A percentile compares a stretch with the other conserved stretches of the same genome.
These are phyloP conservation scores for Drosophila cardini DNA, from an alignment of 1,140 invertebrate genomes.

Conservation along the genomic window DNA sequence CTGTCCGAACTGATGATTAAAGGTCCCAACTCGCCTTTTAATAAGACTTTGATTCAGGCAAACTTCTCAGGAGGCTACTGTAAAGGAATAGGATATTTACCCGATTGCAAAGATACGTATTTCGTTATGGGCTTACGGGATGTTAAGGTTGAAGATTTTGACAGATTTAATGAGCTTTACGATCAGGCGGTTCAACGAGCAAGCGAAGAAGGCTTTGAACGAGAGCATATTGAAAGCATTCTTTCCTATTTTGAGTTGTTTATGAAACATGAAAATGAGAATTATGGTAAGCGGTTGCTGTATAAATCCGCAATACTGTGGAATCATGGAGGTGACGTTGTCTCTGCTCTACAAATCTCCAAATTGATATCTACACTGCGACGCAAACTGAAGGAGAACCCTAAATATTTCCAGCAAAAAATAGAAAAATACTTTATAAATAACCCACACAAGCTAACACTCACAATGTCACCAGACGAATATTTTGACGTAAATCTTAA, in stretches of 20 bases:
- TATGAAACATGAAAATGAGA: conserved; percentile 93
- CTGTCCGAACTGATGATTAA: conserved; percentile 91
- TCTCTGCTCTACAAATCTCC: conserved; percentile 90
- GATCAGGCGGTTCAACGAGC: conserved; percentile 89
- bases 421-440: conserved; percentile 92
- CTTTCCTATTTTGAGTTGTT: conserved; percentile 94
- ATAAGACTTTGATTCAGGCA: conserved; percentile 93
- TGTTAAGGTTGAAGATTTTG: conserved; percentile 89
- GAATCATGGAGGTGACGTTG: conserved; percentile 94
- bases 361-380: conserved; percentile 87
- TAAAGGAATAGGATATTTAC: conserved; percentile 89
- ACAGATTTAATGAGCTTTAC: conserved; percentile 89
- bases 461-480: conserved; percentile 93
- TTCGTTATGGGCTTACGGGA: conserved; percentile 94
- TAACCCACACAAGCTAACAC: conserved; percentile 92
- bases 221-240: conserved; percentile 92
- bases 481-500: conserved; percentile 89
- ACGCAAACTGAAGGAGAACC: conserved; percentile 89
- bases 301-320: conserved; percentile 91
- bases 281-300: conserved; percentile 92
- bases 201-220: conserved; percentile 91
- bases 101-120: conserved; percentile 91
- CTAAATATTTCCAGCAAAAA: conserved; percentile 90
- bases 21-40: conserved; percentile 96
- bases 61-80: conserved; percentile 93